Base-by-base conservation (phyloP, 2,113 vertebrate genomes). In the Gobiocypris rarus region DNA sequence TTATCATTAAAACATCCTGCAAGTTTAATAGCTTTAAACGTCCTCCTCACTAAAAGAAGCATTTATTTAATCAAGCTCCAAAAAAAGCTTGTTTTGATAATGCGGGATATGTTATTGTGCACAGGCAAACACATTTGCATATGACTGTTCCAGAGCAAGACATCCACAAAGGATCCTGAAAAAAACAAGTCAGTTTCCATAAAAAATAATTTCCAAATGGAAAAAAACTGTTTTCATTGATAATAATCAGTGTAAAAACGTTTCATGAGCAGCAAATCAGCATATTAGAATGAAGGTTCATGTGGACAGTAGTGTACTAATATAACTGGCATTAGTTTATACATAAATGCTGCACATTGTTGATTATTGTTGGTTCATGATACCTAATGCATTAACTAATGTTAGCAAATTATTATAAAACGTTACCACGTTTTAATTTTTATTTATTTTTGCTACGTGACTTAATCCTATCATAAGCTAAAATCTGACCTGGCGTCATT, bases 401-500 rank as follows among this genome's bases (percentile, higher is more conserved):
- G n/a, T 31, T 52, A 52, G 45, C 26, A 52, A 75, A 52, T 31
- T 1, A 17, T 31, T 52, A 28, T 28, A 5, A 52, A 52, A 10
- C 4, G 13, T 50, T 48, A 52, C 3, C 24, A 24, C 1, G 0
- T 11, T 54, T 78, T 6, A 2, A 17, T 6, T 52, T 17, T 6
- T 2, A 17, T 52, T 17, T 1, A 11, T 45, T 45, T 45, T 52
- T 54, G 24, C 2, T 34, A 79, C 28, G n/a, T 63, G 58, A 28
- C 24, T 14, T 77, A 43, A 59, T 41, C 17, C 22, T n/a, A 13
- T 79, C n/a, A 63, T 61, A 17, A 79, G 22, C 3, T 63, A 1
- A 38, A 77, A 77, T 77, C 11, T 77, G 75, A 77, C 75, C 52
- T 77, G 75, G 56, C 58, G 15, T 78, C 56, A 63, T 11, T 45